phyloP scores from a whole-genome alignment of 2,888 invertebrate genomes.

The Latrodectus elegans region DNA sequence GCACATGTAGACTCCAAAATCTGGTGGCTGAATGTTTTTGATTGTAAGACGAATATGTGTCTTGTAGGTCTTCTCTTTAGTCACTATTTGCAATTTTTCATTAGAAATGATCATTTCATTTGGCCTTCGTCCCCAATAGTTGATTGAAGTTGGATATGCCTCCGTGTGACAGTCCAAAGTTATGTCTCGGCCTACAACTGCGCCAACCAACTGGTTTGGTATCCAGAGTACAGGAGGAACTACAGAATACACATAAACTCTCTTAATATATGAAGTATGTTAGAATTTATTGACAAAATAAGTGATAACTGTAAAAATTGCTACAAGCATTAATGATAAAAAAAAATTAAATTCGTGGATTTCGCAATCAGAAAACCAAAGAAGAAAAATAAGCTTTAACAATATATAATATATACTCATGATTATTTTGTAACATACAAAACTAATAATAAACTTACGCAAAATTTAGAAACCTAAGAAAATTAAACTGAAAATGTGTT shows the following conservation, averaged over 20 bases:
- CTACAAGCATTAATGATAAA: too few relatives aligned
- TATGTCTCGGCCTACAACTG: constrained; percentile 67
- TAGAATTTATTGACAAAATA: too few relatives aligned
- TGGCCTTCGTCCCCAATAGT: constrained; percentile 69
- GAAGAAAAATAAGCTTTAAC: too few relatives aligned
- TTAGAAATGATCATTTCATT: constrained; percentile 66
- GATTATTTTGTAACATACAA: too few relatives aligned
- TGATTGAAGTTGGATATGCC: constrained; percentile 69
- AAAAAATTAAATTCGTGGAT: too few relatives aligned
- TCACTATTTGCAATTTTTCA: constrained; percentile 66
- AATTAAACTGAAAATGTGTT: too few relatives aligned
- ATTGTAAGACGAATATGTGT: constrained; percentile 70
- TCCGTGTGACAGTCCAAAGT: constrained; percentile 71
- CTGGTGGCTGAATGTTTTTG: constrained; percentile 77
- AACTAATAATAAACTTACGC: too few relatives aligned
- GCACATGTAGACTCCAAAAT: constrained; percentile 79
- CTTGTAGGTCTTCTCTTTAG: constrained; percentile 70
- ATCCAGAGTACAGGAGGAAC: constrained; percentile 71
- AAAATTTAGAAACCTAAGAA: too few relatives aligned
- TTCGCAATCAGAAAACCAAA: too few relatives aligned
- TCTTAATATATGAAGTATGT: neutral
- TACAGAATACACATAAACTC: constrained; percentile 26
- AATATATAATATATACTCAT: too few relatives aligned
- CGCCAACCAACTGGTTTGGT: constrained; percentile 68
- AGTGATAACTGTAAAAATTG: too few relatives aligned